Base-by-base conservation (phyloP, 2,888 invertebrate species). In the Prosopocoilus inquinatus region DNA sequence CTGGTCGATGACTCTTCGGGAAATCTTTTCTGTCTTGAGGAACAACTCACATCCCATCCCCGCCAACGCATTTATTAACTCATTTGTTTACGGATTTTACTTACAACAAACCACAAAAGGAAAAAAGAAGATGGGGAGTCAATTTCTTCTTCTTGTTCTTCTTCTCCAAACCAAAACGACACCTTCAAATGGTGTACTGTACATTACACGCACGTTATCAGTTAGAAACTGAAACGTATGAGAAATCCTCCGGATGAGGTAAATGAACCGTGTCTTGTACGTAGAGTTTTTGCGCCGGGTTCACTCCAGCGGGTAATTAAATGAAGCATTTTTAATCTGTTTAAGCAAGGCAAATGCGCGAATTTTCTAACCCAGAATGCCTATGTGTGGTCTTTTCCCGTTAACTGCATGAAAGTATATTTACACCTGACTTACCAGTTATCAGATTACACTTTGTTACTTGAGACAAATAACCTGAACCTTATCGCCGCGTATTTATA, bases 341-440 rank as follows among this genome's bases (percentile, higher is more conserved):
- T 41, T 41, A 15, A 41, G 13, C 41, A 16, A 15, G 41, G 41
- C 13, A 41, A 41, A 41, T 15, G 41, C 41, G 52, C 20, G 48
- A 51, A 60, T 59, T 57, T 59, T 63, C 59, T 58, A 59, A 63
- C 56, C 57, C 57, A 59, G 49, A 55, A 55, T 60, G 57, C 55
- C 60, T 58, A 53, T 64, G 64, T 64, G 64, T 64, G 64, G 64
- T 64, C 64, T 59, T 56, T 57, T 64, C 62, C 64, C 64, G 64
- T 64, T 64, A 64, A 44, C 47, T 47, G 47, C 47, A 57, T 54
- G 50, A 57, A 57, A 53, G 54, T 53, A 50, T 53, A 58, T 61
- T 61, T 61, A 61, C 61, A 61, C 61, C 62, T 60, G 60, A 62
- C 57, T 62, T 62, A 51, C 49, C 53, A 58, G 62, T 60, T 60